Conservation (phyloP, 2,797 vertebrate species). For the Synanceia verrucosa region DNA sequence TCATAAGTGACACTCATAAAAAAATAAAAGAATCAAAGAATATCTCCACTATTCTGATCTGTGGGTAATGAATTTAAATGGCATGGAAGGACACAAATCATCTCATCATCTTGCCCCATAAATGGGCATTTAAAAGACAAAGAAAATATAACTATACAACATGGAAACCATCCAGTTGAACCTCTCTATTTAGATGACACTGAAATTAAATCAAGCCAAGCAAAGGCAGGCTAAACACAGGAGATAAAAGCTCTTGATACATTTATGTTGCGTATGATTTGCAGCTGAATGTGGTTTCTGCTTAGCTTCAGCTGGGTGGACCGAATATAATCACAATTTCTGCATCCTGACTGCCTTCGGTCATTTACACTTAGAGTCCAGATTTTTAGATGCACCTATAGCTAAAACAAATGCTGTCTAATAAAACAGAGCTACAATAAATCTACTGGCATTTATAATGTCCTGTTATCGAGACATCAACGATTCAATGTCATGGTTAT, state of each 20-base stretch:
- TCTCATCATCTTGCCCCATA: conserved; percentile 10
- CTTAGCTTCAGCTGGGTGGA: conserved; percentile 34
- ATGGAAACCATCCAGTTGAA: neutral
- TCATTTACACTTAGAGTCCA: neutral
- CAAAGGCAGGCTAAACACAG: conserved; percentile 14
- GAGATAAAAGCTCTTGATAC: conserved; percentile 36
- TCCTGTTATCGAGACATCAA: neutral
- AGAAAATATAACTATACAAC: conserved; percentile 13
- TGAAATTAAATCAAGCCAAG: conserved; percentile 30
- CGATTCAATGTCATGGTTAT: neutral
- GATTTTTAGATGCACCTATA: neutral
- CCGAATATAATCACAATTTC: conserved; percentile 10
- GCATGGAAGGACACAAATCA: conserved; percentile 2
- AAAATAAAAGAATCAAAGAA: neutral
- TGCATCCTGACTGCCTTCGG: conserved; percentile 1
- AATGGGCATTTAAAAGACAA: conserved; percentile 19
- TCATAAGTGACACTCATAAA: neutral
- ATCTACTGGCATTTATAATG: neutral
- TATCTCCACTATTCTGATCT: conserved; percentile 3
- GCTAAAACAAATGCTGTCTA: neutral
- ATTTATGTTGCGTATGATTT: conserved; percentile 24
- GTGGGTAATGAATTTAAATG: conserved; percentile 20
- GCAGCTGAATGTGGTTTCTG: conserved; percentile 57
- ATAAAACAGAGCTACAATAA: neutral
- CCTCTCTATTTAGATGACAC: neutral